Base-by-base conservation (phyloP, 2,888 invertebrate species). In the Syrista parreyssii region DNA sequence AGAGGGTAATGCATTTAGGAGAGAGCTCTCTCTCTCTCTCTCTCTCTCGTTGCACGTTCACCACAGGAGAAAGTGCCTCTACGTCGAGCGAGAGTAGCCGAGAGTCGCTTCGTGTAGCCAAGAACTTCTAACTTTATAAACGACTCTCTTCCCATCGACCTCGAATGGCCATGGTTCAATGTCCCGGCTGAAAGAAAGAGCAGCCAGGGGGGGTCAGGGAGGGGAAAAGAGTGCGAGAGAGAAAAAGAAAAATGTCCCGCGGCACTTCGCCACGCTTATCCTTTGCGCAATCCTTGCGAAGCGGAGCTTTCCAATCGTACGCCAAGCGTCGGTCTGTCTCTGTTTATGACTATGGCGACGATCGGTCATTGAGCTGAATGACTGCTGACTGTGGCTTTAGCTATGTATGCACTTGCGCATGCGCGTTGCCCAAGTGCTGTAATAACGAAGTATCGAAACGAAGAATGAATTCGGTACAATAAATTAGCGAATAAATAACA, bases 131-230 rank as follows among this genome's bases (percentile, higher is more conserved):
- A 83, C 85, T 87, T 84, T 82, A 83, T 82, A 83, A 82, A 79
- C 84, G 79, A 83, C 87, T 86, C 86, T 86, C 84, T 86, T 87
- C 84, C 82, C 81, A 84, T 83, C 87, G 88, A 88, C 88, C 88
- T 88, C 88, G 87, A 88, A 88, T 86, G 83, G 77, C 79, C 78
- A 80, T 77, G 82, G 86, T 86, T 86, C 86, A 86, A 86, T 82
- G 86, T 86, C 86, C 84, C 78, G 35, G 30, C n/a, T 74, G 75
- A 78, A 81, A 75, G 79, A 82, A 83, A 79, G 80, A 11, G 34
- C 69, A 32, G 76, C 75, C 73, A 68, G 75, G 76, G 77, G 31
- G 74, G 69, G 69, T 68, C 74, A 73, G 36, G 35, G 75, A 68
- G 33, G 32, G 75, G 40, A 75, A 23, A 71, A 40, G 74, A 30